phyloP scores from a whole-genome alignment of 53 echinoderm and acorn worm genomes.

The Patiria pectinifera region DNA sequence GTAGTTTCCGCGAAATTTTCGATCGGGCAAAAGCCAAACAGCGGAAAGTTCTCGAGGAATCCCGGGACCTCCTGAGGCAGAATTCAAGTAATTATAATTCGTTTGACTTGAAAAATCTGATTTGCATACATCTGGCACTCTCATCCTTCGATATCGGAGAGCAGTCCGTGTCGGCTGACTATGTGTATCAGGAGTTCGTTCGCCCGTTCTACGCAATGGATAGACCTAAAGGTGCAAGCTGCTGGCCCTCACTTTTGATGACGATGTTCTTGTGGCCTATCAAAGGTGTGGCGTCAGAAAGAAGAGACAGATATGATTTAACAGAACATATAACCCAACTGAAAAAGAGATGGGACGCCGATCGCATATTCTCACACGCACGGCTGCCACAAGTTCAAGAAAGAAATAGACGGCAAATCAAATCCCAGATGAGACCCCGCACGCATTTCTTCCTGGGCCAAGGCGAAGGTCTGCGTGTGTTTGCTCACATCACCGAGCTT shows the following conservation, averaged over 20 bases:
- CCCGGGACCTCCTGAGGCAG: constrained; percentile 5
- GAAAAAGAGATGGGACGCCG: constrained; percentile 7
- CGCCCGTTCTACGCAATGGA: constrained; percentile 7
- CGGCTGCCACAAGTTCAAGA: neutral
- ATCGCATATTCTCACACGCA: neutral
- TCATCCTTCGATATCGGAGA: constrained; percentile 24
- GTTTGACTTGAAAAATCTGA: constrained; percentile 64
- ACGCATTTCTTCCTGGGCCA: constrained; percentile 63
- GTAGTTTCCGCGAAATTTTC: constrained; percentile 57
- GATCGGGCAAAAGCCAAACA: constrained; percentile 19
- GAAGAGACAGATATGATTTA: constrained; percentile 30
- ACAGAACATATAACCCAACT: neutral
- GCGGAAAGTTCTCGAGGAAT: neutral
- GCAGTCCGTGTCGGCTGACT: constrained; percentile 16
- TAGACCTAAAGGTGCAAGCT: neutral
- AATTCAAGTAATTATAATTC: constrained; percentile 7
- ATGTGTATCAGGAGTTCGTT: constrained; percentile 47
- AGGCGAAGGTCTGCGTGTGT: constrained; percentile 39
- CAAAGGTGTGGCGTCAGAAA: constrained; percentile 24
- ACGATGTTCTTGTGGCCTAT: constrained; percentile 74
- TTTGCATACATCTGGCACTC: constrained; percentile 52
- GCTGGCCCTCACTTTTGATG: constrained; percentile 51
- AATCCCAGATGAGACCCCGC: constrained; percentile 31
- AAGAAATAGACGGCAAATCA: neutral
- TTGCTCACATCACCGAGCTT: constrained; percentile 63